Conservation (phyloP, 1,140 invertebrate species). For the Halesus radiatus region DNA sequence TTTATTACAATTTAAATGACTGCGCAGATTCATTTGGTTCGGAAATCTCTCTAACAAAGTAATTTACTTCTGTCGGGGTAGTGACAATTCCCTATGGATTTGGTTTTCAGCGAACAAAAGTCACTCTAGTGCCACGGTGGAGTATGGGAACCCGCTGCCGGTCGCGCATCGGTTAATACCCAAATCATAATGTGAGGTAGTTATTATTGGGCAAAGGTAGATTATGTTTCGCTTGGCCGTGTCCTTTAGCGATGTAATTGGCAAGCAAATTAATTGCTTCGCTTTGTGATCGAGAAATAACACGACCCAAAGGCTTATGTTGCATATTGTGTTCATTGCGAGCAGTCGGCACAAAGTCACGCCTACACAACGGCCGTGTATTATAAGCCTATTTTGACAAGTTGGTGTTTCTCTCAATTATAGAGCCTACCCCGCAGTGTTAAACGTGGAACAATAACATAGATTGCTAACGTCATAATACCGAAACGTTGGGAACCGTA, state of each 20-base stretch:
- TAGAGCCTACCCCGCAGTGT: no score
- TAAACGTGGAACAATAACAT: no score
- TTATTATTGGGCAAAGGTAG: constrained; percentile 47
- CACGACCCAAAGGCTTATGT: not conserved
- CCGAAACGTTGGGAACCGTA: no score
- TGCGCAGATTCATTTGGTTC: constrained; percentile 11
- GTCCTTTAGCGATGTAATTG: constrained; percentile 45
- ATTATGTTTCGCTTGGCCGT: constrained; percentile 45
- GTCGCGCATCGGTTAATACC: constrained; percentile 3
- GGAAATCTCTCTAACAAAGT: not conserved
- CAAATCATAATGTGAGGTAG: constrained; percentile 36
- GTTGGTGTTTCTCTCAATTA: not conserved
- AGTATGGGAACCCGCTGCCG: not conserved
- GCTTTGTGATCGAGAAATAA: constrained; percentile 39
- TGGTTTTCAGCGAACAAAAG: constrained; percentile 2
- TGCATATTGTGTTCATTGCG: not conserved
- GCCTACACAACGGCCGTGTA: not conserved
- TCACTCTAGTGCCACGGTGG: not conserved
- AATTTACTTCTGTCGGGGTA: no score
- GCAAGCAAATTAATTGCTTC: constrained; percentile 41
- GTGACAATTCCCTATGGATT: no score
- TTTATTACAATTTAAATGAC: constrained; percentile 25
- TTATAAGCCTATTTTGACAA: not conserved
- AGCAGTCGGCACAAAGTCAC: not conserved
- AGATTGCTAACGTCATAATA: no score